Conservation (phyloP, 2,888 invertebrate species). For the Protodeltote pygarga region DNA sequence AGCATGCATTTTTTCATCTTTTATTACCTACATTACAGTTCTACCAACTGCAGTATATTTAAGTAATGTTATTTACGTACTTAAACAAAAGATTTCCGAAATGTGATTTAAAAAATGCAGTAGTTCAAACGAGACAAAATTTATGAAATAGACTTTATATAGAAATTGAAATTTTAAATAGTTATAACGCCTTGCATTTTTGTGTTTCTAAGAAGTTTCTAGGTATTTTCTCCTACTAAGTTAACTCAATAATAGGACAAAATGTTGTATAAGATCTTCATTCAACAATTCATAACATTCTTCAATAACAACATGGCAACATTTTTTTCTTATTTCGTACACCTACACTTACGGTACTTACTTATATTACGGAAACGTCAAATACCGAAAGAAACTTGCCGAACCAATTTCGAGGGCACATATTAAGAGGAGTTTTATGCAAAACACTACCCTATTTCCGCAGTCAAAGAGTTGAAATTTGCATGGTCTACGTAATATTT, state of each 20-base stretch:
- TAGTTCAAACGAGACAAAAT: no score
- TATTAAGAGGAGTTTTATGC: constrained; percentile 18
- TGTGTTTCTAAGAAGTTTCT: no score
- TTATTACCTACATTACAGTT: no score
- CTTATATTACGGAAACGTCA: constrained; percentile 54
- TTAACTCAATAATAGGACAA: constrained; percentile 2
- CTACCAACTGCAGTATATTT: no score
- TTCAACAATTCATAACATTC: constrained; percentile 17
- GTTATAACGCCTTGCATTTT: no score
- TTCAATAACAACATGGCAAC: constrained; percentile 27
- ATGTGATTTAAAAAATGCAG: no score
- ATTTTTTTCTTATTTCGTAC: constrained; percentile 17
- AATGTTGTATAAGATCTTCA: no score
- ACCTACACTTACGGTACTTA: constrained; percentile 31
- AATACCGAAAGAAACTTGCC: constrained; percentile 58
- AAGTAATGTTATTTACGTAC: no score
- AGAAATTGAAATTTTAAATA: no score
- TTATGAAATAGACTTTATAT: no score
- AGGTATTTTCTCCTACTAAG: no score
- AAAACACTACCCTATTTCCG: constrained; percentile 19
- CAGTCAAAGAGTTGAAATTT: constrained; percentile 38
- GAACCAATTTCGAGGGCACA: constrained; percentile 42
- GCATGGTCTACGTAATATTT: constrained; percentile 33
- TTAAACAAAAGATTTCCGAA: no score
- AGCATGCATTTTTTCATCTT: not conserved